Evolutionary conservation across 1,140 invertebrate species (phyloP).

Genomic region (Pseudobourletiella spinata): DNA sequence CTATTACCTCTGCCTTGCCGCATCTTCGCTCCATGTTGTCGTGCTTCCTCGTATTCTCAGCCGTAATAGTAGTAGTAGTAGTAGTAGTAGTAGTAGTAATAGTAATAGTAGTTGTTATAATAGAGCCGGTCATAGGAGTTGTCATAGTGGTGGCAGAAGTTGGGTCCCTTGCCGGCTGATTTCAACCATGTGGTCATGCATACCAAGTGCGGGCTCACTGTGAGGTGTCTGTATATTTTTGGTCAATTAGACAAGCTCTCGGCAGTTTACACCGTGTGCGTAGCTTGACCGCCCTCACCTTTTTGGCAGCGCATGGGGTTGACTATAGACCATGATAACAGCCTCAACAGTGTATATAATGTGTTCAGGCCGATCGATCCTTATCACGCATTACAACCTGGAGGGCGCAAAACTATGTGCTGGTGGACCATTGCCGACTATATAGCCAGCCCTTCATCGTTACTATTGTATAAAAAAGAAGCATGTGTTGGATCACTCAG

Average conservation of each 20-base stretch:
- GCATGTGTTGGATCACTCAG: too few species aligned
- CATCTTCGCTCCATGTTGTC: neutral
- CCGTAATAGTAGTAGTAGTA: neutral
- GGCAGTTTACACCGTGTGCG: neutral
- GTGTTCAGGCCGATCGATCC: neutral
- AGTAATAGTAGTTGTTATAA: neutral
- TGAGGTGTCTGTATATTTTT: neutral
- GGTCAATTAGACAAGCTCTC: neutral
- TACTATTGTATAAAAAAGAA: too few species aligned
- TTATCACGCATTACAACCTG: neutral
- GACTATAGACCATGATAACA: neutral
- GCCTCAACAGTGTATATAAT: neutral
- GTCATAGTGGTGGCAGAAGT: neutral
- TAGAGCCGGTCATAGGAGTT: neutral
- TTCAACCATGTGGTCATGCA: neutral
- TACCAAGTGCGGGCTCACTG: neutral
- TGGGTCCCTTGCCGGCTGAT: neutral
- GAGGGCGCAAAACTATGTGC: neutral
- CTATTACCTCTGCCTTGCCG: neutral
- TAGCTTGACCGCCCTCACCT: constrained; percentile 2
- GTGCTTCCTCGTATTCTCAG: neutral
- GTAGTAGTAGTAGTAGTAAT: neutral
- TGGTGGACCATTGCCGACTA: too few species aligned
- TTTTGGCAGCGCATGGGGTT: neutral
- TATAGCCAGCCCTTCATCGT: too few species aligned